These are phyloP conservation scores for Hirtodrosophila histrioides DNA, from an alignment of 2,888 invertebrate species.

Conservation along the genomic window DNA sequence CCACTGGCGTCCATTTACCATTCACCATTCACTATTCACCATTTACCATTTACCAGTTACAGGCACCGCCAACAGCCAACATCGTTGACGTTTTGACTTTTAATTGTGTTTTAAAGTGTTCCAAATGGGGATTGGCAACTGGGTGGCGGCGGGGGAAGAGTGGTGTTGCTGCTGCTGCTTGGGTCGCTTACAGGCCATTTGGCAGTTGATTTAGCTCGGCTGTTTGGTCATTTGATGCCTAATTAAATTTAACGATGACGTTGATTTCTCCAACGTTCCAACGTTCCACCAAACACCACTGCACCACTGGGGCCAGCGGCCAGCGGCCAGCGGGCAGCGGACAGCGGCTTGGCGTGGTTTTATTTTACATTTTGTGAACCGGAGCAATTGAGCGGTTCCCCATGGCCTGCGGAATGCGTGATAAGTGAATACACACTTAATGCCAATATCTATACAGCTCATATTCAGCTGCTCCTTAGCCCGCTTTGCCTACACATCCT, in stretches of 20 bases:
- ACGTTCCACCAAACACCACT: slow-evolving; percentile 9
- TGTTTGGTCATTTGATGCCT: slow-evolving; percentile 81
- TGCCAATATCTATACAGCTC: no score
- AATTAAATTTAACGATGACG: slow-evolving; percentile 82
- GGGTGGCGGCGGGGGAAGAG: neutral
- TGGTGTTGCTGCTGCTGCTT: slow-evolving; percentile 23
- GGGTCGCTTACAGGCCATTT: slow-evolving; percentile 77
- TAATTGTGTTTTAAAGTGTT: slow-evolving; percentile 77
- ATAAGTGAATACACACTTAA: slow-evolving; percentile 3
- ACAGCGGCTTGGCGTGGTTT: slow-evolving; percentile 25
- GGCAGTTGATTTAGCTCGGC: slow-evolving; percentile 75
- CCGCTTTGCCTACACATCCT: no score
- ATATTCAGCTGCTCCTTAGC: no score
- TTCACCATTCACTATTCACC: slow-evolving; percentile 60
- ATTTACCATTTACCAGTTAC: slow-evolving; percentile 54
- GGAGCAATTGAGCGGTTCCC: slow-evolving; percentile 34
- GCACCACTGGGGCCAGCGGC: slow-evolving; percentile 4
- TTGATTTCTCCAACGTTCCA: slow-evolving; percentile 51
- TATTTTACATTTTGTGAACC: slow-evolving; percentile 42
- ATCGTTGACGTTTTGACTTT: slow-evolving; percentile 71
- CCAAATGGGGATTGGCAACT: neutral
- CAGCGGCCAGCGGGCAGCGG: neutral
- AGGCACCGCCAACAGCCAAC: slow-evolving; percentile 45
- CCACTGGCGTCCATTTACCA: slow-evolving; percentile 61
- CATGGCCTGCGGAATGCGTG: slow-evolving; percentile 19